Evolutionary conservation across 1,140 invertebrate genomes (phyloP), one percentile per base, ranked within the genome.

Genomic region (Drosophila pseudoananassae): DNA sequence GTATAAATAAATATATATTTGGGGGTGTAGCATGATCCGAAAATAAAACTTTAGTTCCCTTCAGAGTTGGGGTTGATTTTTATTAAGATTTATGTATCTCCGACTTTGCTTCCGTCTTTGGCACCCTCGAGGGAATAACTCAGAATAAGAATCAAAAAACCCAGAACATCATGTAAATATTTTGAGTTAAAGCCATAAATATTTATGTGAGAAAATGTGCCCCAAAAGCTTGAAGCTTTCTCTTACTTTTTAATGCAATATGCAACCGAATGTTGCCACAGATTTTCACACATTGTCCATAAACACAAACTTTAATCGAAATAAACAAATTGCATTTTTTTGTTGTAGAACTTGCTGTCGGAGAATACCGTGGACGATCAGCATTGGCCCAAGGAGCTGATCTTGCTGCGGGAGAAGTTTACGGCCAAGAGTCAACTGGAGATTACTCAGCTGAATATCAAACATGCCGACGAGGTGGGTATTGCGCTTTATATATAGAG

Each of bases 321-420:
- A 38, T 54, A 15, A 49, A 25, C 15, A 31, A 29, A 49, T 83
- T 74, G 31, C 36, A 47, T 36, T 77, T 59, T 80, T 31, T 84
- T 36, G 33, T 36, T 36, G 33, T 36, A 96, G 95, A 94, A 94
- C 72, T 85, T 96, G 57, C 91, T 95, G 40, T 94, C 93, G 2
- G 93, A 94, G 69, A 94, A 94, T 4, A 92, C 93, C 64, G 92
- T 93, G 25, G 94, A 95, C 51, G 93, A 94, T 66, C 93, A 94
- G 64, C 94, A 94, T 82, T 95, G 95, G 94, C 95, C 95, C 5
- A 77, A 93, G 43, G 95, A 96, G 89, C 92, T 96, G 47, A 92
- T 95, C 29, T 93, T 94, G 60, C 80, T 96, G 25, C 91, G 95
- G 3, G 94, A 95, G 80, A 95, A 94, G 91, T 95, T 96, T 54